phyloP scores from a whole-genome alignment of 2,113 vertebrate genomes.

The Clarias gariepinus region DNA sequence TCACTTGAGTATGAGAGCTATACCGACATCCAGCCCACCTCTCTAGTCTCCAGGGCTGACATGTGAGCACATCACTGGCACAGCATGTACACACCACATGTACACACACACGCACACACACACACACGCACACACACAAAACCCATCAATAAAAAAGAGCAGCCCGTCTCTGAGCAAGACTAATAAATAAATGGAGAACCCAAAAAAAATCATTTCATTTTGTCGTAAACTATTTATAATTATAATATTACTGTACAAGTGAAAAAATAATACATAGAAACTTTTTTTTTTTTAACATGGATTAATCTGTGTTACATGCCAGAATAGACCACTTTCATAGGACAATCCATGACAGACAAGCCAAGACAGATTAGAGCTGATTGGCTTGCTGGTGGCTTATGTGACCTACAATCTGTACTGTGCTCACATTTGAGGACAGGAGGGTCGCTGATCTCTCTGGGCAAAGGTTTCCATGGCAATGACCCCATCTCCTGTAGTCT shows the following conservation, averaged over 20 bases:
- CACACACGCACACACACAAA: background rate
- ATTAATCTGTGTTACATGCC: slow-evolving; percentile 45
- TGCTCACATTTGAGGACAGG: slow-evolving; percentile 57
- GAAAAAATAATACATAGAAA: background rate
- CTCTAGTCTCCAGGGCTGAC: background rate
- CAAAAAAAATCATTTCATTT: background rate
- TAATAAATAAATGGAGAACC: background rate
- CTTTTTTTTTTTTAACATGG: background rate
- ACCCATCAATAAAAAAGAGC: background rate
- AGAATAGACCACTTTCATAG: slow-evolving; percentile 58
- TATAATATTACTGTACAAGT: background rate
- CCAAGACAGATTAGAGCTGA: slow-evolving; percentile 71
- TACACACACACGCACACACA: background rate
- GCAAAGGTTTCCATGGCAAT: slow-evolving; percentile 78
- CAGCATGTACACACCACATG: background rate
- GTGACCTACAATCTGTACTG: slow-evolving; percentile 75
- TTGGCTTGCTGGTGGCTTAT: slow-evolving; percentile 68
- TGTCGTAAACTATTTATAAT: background rate
- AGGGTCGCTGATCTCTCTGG: slow-evolving; percentile 64
- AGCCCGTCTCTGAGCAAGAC: background rate
- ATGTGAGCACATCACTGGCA: background rate
- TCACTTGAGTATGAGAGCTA: background rate
- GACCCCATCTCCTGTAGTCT: slow-evolving; percentile 70
- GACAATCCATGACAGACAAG: slow-evolving; percentile 68
- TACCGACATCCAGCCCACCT: background rate